Conservation (phyloP, 2,888 invertebrate genomes). For the Sceliomorpha sp. region DNA sequence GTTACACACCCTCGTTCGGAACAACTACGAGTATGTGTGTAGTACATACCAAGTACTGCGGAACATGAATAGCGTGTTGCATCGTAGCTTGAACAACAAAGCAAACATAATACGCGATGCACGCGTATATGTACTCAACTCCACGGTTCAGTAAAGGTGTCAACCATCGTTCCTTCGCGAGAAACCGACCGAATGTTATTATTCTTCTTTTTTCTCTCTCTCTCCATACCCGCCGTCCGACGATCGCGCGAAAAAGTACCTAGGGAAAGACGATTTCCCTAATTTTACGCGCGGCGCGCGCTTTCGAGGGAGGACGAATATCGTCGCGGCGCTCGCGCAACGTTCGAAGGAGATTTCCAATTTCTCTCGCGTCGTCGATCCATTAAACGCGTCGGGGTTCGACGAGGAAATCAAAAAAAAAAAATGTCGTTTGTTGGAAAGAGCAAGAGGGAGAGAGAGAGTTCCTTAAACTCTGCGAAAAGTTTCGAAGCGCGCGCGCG, state of each 20-base stretch:
- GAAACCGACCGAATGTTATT: constrained; percentile 64
- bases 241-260: constrained; percentile 26
- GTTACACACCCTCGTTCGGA: constrained; percentile 56
- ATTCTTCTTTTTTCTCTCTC: constrained; percentile 27
- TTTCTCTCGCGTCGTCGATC: neutral
- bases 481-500: neutral
- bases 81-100: constrained; percentile 67
- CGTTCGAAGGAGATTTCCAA: no score
- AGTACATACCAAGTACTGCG: constrained; percentile 47
- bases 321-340: no score
- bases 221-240: constrained; percentile 15
- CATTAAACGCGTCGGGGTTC: no score
- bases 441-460: no score
- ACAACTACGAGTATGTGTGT: constrained; percentile 47
- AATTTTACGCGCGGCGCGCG: neutral
- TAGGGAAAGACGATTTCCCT: no score
- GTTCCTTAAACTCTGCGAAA: constrained; percentile 37
- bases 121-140: constrained; percentile 59
- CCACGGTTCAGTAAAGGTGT: constrained; percentile 63
- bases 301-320: no score
- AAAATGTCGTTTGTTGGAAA: no score
- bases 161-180: constrained; percentile 68
- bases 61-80: constrained; percentile 57
- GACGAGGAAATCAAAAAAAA: no score
- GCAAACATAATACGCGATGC: constrained; percentile 69